These are phyloP conservation scores for Porphyrio hochstetteri DNA, from an alignment of 2,113 vertebrate species.

Conservation along the genomic window DNA sequence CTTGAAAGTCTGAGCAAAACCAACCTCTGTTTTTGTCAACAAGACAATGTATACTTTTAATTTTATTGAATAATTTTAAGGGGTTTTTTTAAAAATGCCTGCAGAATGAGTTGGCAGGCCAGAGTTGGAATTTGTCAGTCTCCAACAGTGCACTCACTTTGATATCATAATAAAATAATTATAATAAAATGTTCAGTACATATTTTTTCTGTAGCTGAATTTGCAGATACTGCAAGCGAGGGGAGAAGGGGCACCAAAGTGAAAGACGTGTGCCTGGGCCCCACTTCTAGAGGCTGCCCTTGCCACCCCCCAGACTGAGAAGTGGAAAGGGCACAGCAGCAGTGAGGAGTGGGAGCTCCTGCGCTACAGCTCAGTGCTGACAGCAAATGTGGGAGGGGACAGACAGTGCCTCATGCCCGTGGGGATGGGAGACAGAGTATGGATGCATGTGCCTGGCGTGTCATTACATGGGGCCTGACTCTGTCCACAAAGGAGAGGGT, in stretches of 20 bases:
- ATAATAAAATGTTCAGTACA: not conserved
- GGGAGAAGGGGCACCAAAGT: not conserved
- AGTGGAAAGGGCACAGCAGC: not conserved
- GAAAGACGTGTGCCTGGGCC: too few relatives aligned
- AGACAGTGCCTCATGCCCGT: not conserved
- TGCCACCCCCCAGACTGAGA: not conserved
- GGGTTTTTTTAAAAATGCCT: not conserved
- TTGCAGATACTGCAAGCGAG: not conserved
- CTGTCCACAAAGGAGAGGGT: not conserved
- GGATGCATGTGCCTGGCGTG: too few relatives aligned
- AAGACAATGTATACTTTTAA: not conserved
- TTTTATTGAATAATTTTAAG: not conserved
- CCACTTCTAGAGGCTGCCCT: not conserved
- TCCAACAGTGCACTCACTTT: not conserved
- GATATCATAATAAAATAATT: not conserved
- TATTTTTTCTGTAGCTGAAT: not conserved
- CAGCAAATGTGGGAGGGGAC: not conserved
- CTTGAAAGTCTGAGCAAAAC: not conserved
- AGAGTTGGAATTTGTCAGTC: not conserved
- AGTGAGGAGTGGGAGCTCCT: not conserved
- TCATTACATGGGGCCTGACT: not conserved
- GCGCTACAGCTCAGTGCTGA: rapidly evolving
- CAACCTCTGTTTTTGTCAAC: not conserved
- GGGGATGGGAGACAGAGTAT: rapidly evolving
- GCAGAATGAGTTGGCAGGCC: not conserved